These are phyloP conservation scores for Papilio aristodemus DNA, from an alignment of 1,140 invertebrate species.

Conservation along the genomic window DNA sequence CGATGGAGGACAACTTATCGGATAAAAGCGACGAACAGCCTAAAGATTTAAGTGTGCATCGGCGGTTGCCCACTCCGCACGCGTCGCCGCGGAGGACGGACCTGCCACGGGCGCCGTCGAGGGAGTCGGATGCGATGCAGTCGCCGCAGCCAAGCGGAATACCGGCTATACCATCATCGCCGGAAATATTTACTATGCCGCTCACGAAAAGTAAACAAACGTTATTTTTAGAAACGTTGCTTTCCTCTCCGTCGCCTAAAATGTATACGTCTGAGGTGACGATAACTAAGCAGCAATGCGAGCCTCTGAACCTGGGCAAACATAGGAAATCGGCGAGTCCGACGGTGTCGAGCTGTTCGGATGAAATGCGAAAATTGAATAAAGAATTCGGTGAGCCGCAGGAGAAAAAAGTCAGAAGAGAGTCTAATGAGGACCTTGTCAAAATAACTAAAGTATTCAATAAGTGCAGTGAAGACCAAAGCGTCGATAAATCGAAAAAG, in stretches of 20 bases:
- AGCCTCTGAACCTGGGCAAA: slow-evolving; percentile 85
- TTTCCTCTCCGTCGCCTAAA: slow-evolving; percentile 80
- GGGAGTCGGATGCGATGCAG: slow-evolving; percentile 83
- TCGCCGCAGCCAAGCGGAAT: slow-evolving; percentile 85
- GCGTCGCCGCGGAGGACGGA: slow-evolving; percentile 71
- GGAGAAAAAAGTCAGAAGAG: slow-evolving; percentile 81
- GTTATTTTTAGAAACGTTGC: slow-evolving; percentile 80
- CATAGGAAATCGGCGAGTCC: slow-evolving; percentile 82
- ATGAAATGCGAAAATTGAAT: slow-evolving; percentile 79
- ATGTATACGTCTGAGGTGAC: slow-evolving; percentile 81
- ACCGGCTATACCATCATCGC: slow-evolving; percentile 82
- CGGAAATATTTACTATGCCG: slow-evolving; percentile 80
- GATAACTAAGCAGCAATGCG: slow-evolving; percentile 82
- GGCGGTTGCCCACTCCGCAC: slow-evolving; percentile 71
- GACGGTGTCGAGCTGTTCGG: slow-evolving; percentile 82
- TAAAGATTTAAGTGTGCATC: slow-evolving; percentile 81
- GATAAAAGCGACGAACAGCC: slow-evolving; percentile 80
- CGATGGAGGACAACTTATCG: slow-evolving; percentile 62
- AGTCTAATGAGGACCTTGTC: slow-evolving; percentile 68
- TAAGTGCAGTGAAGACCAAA: slow-evolving; percentile 63
- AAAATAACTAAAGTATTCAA: slow-evolving; percentile 72
- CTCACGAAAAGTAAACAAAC: slow-evolving; percentile 79
- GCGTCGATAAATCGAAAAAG: slow-evolving; percentile 51
- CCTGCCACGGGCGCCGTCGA: slow-evolving; percentile 80
- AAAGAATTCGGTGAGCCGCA: slow-evolving; percentile 81